Evolutionary conservation across 2,113 vertebrate genomes (phyloP), one percentile per base, ranked within the genome.

Genomic region (Brachyhypopomus occidentalis): DNA sequence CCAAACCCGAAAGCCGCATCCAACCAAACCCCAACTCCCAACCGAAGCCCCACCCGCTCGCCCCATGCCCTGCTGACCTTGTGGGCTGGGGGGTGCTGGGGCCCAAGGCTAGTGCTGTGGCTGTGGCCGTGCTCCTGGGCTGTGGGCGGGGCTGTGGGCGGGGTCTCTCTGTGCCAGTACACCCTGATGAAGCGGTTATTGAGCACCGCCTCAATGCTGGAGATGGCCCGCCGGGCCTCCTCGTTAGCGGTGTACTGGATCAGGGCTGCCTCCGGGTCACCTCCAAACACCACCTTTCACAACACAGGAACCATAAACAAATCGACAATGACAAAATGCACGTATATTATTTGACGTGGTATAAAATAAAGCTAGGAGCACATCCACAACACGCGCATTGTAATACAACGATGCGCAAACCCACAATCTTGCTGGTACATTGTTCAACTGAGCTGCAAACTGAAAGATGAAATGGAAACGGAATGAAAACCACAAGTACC

Each of bases 121-220:
- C 56, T 71, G 5, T 70, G 52, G 82, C 94, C 93, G 70, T 95
- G 95, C 52, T 94, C 94, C 2, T 89, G 58, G 34, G 91, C 83
- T 73, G 88, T 81, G 83, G 72, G 62, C 81, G 90, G 92, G 14
- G 91, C 84, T 73, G 88, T 81, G 83, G 71, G 62, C 82, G 90
- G 92, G 14, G 91, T 86, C 80, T 98, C 97, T 6, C 96, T 92
- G 86, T 99, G 96, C 98, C 98, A 99, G 81, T 96, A 92, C 7
- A 99, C 96, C 55, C 96, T 88, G 85, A 99, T 99, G 62, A 99
- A 99, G 1, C 97, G 93, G 81, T 99, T 99, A 89, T 98, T 97
- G 55, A 99, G 94, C 78, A 99, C 98, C 0, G 98, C 97, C 90
- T 97, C 95, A 0, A 88, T 97, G 89, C 96, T 98, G 84, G 96